Evolutionary conservation across 2,113 vertebrate genomes (phyloP), one percentile per base, ranked within the genome.

Genomic region (Salvator merianae): DNA sequence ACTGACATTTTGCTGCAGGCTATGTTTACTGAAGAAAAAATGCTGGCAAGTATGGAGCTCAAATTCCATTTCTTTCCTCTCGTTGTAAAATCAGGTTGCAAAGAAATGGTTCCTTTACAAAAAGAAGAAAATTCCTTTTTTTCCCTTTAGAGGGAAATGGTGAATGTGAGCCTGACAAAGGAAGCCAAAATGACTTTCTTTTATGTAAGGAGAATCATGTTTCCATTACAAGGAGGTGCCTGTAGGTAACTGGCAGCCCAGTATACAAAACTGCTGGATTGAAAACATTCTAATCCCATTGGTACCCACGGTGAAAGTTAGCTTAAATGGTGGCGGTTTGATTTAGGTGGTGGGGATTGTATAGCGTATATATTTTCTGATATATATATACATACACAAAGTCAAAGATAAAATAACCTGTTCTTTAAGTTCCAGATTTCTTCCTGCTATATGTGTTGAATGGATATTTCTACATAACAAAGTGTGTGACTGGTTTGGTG

Each of bases 1-100:
- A 30, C 66, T 81, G 72, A 36, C 53, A 86, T 82, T 81, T 81
- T 85, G 73, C 66, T 69, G 69, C 26, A 81, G 77, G 65, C 30
- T 62, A 2, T 16, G 36, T 47, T 38, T 77, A 14, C 50, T 34
- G 83, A 83, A 85, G 0, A 76, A 3, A 75, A 32, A 77, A 84
- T 71, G 75, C 62, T 63, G 47, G 32, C 28, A 30, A 68, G 30
- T 77, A 75, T 73, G 74, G 84, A 32, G 40, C 18, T 32, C 59
- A 47, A 63, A 81, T 68, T 47, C 72, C 55, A 12, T 20, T 14
- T 43, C 28, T 69, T 16, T 28, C 32, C 28, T 69, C 16, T 28
- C 34, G 28, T 76, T 1, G 7, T 7, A 81, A 83, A 87, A 68
- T 0, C 5, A 76, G 79, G 62, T 72, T 0, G 1, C 7, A 65